Evolutionary conservation across 1,140 invertebrate species (phyloP).

Genomic region (Thaumatotibia leucotreta): DNA sequence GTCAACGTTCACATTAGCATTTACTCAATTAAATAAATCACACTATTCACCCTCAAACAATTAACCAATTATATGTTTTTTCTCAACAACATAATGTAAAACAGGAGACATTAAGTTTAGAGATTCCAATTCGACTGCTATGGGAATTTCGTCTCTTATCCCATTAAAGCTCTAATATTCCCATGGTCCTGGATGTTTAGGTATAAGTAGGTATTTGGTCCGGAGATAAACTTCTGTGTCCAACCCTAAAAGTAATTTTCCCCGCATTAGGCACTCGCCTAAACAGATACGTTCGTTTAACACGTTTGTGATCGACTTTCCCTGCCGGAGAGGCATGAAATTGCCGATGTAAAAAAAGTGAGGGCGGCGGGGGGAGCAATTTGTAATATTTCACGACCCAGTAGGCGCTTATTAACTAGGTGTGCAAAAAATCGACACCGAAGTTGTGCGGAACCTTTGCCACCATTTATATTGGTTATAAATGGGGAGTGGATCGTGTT

Average conservation of each 20-base stretch:
- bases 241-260: constrained; percentile 21
- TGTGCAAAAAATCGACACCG: constrained; percentile 62
- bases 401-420: constrained; percentile 72
- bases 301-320: constrained; percentile 47
- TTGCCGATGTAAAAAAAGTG: constrained; percentile 54
- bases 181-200: no score
- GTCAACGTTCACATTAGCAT: no score
- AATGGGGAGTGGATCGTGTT: background rate
- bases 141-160: no score
- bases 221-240: background rate
- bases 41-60: no score
- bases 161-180: no score
- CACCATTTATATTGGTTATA: background rate
- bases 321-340: constrained; percentile 52
- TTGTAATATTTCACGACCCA: constrained; percentile 76
- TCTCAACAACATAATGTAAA: no score
- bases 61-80: no score
- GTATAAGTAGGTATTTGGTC: background rate
- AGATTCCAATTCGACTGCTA: no score
- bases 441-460: constrained; percentile 44
- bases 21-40: no score
- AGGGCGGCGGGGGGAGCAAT: constrained; percentile 48
- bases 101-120: no score
- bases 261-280: constrained; percentile 30
- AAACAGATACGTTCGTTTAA: constrained; percentile 46